These are phyloP conservation scores for Saiga tatarica DNA, from an alignment of 2,113 vertebrate species.

Conservation along the genomic window DNA sequence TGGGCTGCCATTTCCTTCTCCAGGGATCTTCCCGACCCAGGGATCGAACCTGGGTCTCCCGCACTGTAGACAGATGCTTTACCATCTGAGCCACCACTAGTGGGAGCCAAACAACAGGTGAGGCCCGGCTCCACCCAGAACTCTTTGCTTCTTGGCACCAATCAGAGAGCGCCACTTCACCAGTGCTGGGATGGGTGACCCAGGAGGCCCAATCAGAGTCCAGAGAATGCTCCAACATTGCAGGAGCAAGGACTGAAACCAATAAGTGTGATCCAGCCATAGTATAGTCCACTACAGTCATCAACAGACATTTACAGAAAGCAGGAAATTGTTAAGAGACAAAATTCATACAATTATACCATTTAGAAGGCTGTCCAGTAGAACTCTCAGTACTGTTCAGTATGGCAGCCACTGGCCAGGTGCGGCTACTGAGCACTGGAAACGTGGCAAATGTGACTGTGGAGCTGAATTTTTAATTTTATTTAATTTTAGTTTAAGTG, in stretches of 20 bases:
- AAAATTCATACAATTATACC: neutral
- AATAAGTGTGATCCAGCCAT: too few species aligned
- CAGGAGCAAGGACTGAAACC: neutral
- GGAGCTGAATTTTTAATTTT: constrained; percentile 24
- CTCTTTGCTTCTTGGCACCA: constrained; percentile 20
- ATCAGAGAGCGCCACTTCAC: neutral
- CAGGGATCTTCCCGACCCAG: too few species aligned
- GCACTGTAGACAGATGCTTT: too few species aligned
- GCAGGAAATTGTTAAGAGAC: neutral
- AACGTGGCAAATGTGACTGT: neutral
- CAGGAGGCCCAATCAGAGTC: neutral
- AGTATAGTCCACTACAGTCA: neutral
- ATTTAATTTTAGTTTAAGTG: constrained; percentile 29
- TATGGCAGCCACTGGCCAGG: neutral
- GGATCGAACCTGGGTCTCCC: too few species aligned
- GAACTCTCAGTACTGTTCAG: neutral
- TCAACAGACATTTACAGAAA: neutral
- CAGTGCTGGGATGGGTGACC: neutral
- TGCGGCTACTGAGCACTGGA: neutral
- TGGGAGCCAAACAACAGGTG: neutral
- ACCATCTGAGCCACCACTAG: neutral
- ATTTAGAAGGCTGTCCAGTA: neutral
- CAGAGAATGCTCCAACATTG: neutral
- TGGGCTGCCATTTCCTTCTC: too few species aligned
- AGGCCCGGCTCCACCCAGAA: neutral